Conservation (phyloP, 2,113 vertebrate genomes). For the Dunckerocampus dactyliophorus region DNA sequence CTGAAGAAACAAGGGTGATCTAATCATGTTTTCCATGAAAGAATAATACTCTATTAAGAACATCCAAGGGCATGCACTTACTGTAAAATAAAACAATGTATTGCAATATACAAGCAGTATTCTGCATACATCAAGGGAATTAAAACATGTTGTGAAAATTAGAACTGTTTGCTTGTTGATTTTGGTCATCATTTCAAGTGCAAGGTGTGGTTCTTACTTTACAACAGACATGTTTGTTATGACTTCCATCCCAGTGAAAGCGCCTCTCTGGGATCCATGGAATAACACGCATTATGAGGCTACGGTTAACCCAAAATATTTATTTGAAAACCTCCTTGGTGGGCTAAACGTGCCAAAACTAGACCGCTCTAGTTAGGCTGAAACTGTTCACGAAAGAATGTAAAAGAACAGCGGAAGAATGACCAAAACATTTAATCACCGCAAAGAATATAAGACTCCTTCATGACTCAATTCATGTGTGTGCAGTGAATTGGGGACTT, state of each 20-base stretch:
- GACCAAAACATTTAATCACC: not conserved
- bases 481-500: conserved; percentile 20
- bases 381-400: not conserved
- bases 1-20: no score
- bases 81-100: no score
- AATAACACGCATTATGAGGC: conserved; percentile 5
- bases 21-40: no score
- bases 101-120: no score
- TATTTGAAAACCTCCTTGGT: conserved; percentile 7
- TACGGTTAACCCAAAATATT: conserved; percentile 7
- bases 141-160: not conserved
- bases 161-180: not conserved
- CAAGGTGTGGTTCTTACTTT: conserved; percentile 18
- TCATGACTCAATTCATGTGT: conserved; percentile 20
- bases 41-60: no score
- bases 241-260: not conserved
- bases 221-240: not conserved
- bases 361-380: conserved; percentile 1
- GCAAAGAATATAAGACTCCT: not conserved
- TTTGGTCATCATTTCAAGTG: not conserved
- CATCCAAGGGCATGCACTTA: no score
- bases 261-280: not conserved
- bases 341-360: conserved; percentile 8
- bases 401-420: not conserved
- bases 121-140: no score